Conservation (phyloP, 1,140 invertebrate species). For the Drosophila athabasca region DNA sequence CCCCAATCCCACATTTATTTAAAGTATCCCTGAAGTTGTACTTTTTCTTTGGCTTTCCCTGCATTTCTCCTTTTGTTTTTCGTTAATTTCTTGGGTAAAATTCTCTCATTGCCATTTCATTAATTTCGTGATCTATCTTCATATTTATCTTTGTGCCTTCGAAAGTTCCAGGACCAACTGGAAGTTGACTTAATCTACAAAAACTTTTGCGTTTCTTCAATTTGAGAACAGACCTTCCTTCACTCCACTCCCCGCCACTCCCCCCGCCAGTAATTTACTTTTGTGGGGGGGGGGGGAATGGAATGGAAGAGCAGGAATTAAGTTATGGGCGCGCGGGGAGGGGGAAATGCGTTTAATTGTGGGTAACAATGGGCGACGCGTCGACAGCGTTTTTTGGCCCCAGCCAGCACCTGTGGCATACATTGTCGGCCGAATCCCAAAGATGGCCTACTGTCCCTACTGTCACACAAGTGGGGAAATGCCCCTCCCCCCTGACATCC, state of each 20-base stretch:
- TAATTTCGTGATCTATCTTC: too few species aligned
- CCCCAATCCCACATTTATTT: too few species aligned
- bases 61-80: too few species aligned
- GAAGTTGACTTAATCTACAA: constrained; percentile 3
- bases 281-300: background rate
- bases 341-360: constrained; percentile 62
- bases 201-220: background rate
- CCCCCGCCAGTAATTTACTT: constrained; percentile 17
- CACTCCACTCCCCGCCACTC: too few species aligned
- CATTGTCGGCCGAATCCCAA: constrained; percentile 24
- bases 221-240: background rate
- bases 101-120: too few species aligned
- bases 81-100: background rate
- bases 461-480: too few species aligned
- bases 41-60: too few species aligned
- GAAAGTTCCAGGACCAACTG: background rate
- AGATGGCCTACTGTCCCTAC: too few species aligned
- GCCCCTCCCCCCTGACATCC: too few species aligned
- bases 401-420: constrained; percentile 69
- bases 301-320: constrained; percentile 14
- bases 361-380: constrained; percentile 31
- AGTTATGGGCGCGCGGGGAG: constrained; percentile 14
- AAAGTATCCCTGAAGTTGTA: too few species aligned
- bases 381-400: background rate
- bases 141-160: too few species aligned